Conservation (phyloP, 2,888 invertebrate species). For the Pollenia angustigena region DNA sequence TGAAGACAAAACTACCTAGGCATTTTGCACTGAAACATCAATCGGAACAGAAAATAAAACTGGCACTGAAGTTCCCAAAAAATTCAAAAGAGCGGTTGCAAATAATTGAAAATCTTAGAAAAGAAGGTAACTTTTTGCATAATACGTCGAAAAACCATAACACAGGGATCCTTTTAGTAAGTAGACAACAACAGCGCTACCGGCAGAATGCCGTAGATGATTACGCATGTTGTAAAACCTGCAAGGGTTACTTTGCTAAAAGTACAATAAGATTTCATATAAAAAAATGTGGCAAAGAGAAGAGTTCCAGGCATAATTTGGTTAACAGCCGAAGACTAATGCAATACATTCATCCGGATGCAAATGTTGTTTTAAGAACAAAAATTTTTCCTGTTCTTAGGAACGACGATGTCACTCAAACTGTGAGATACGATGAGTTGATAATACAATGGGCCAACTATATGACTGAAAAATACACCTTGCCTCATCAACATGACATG, state of each 20-base stretch:
- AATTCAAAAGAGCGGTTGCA: neutral
- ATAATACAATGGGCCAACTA: neutral
- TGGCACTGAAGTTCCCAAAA: neutral
- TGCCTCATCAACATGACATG: slow-evolving; percentile 7
- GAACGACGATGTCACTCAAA: neutral
- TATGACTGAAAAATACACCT: neutral
- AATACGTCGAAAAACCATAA: neutral
- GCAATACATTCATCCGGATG: neutral
- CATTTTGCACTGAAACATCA: neutral
- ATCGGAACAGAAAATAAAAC: neutral
- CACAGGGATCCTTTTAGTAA: neutral
- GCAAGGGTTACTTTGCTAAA: neutral
- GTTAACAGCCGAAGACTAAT: neutral
- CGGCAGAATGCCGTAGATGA: neutral
- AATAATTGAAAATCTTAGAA: neutral
- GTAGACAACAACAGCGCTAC: neutral
- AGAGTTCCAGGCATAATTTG: neutral
- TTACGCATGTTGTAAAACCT: slow-evolving; percentile 6
- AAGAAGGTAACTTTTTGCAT: neutral
- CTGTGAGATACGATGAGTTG: neutral
- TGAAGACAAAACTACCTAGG: neutral
- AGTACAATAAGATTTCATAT: neutral
- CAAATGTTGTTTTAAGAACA: neutral
- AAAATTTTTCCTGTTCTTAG: slow-evolving; percentile 4
- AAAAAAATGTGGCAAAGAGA: neutral